phyloP scores from a whole-genome alignment of 2,888 invertebrate genomes.

The Bibio marci region DNA sequence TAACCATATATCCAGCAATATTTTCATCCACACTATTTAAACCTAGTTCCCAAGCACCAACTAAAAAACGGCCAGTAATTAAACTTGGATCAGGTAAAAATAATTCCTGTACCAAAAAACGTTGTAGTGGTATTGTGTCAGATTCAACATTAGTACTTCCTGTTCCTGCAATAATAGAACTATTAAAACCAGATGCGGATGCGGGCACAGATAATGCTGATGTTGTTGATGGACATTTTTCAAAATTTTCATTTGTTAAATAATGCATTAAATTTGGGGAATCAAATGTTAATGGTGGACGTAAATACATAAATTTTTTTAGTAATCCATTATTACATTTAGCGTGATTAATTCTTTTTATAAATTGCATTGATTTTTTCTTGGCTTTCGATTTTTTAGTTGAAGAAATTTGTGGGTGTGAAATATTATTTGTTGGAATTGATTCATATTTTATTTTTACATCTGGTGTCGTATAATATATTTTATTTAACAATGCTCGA shows the following conservation, averaged over 20 bases:
- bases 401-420: not conserved
- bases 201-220: too few relatives aligned
- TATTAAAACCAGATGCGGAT: too few relatives aligned
- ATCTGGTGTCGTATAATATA: constrained; percentile 26
- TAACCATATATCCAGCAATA: constrained; percentile 65
- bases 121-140: constrained; percentile 26
- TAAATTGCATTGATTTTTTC: too few relatives aligned
- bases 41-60: constrained; percentile 80
- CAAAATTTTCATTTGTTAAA: too few relatives aligned
- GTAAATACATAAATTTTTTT: too few relatives aligned
- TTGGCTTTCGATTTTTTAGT: constrained; percentile 1
- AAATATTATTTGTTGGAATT: constrained; percentile 6
- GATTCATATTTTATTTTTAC: constrained; percentile 14
- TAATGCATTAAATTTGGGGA: too few relatives aligned
- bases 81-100: constrained; percentile 72
- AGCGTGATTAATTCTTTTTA: too few relatives aligned
- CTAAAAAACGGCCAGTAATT: constrained; percentile 63
- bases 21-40: constrained; percentile 70
- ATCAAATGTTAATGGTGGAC: too few relatives aligned
- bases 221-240: too few relatives aligned
- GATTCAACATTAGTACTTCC: too few relatives aligned
- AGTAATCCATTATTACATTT: too few relatives aligned
- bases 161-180: too few relatives aligned
- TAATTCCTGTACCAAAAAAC: constrained; percentile 52
- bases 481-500: constrained; percentile 61